Conservation (phyloP, 2,888 invertebrate genomes). For the Acanthacorydalis orientalis region DNA sequence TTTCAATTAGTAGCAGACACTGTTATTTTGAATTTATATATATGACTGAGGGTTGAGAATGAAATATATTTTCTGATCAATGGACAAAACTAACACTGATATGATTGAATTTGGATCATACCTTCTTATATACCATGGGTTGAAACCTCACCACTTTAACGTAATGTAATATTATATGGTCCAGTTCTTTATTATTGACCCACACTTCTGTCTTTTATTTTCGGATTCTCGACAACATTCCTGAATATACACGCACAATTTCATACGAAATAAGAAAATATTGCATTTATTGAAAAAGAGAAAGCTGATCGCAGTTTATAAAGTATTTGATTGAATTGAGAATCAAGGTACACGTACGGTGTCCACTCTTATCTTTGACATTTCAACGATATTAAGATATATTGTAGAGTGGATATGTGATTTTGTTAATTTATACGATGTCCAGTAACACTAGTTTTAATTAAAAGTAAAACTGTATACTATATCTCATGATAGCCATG, state of each 20-base stretch:
- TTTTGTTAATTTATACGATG: too few species aligned
- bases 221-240: too few species aligned
- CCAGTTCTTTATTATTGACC: background rate
- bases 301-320: background rate
- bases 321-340: background rate
- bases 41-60: background rate
- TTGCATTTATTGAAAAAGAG: background rate
- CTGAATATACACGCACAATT: too few species aligned
- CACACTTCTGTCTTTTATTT: too few species aligned
- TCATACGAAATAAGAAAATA: background rate
- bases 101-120: background rate
- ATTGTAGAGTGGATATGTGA: too few species aligned
- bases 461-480: too few species aligned
- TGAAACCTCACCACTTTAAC: background rate
- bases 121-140: background rate
- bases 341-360: too few species aligned
- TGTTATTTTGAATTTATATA: background rate
- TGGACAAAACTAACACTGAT: background rate
- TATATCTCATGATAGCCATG: too few species aligned
- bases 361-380: too few species aligned
- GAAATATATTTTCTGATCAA: background rate
- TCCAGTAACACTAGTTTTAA: too few species aligned
- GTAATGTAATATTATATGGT: background rate
- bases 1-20: background rate
- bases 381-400: too few species aligned